These are phyloP conservation scores for Agrypnus murinus DNA, from an alignment of 2,888 invertebrate species.

Conservation along the genomic window DNA sequence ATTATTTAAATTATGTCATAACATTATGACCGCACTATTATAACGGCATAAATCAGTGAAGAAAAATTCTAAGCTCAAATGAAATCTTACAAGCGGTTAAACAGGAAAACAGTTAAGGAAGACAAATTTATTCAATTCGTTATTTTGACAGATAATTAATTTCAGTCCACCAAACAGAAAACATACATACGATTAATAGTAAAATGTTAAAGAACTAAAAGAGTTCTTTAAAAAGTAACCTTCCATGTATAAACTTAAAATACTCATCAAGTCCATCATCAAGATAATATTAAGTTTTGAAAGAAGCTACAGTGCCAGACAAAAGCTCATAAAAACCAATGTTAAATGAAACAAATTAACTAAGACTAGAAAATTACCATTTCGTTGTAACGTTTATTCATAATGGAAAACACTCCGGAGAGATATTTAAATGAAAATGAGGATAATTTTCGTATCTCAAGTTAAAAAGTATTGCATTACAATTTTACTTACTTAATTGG, in stretches of 20 bases:
- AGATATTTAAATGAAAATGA: constrained; percentile 14
- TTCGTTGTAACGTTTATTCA: constrained; percentile 3
- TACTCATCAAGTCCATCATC: constrained; percentile 17
- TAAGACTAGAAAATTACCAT: neutral
- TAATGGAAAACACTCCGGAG: neutral
- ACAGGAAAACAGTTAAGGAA: constrained; percentile 22
- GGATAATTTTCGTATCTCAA: neutral
- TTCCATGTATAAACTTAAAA: constrained; percentile 4
- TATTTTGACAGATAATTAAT: constrained; percentile 29
- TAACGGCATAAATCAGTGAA: constrained; percentile 7
- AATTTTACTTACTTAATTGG: constrained; percentile 54
- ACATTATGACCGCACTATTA: no score
- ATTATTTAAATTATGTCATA: no score
- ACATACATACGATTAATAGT: constrained; percentile 18
- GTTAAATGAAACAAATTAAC: constrained; percentile 24
- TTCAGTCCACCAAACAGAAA: constrained; percentile 10
- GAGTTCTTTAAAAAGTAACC: neutral
- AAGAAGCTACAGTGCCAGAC: constrained; percentile 6
- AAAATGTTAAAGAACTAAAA: constrained; percentile 4
- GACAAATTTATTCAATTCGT: constrained; percentile 18
- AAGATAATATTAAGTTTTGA: neutral
- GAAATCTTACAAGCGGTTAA: constrained; percentile 2
- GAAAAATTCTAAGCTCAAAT: neutral
- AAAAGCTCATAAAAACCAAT: constrained; percentile 18
- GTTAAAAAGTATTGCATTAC: no score